A percentile compares a stretch with the other conserved stretches of the same genome.
Evolutionary conservation across 2,797 vertebrate species (phyloP).

Genomic region (Eulemur albifrons): DNA sequence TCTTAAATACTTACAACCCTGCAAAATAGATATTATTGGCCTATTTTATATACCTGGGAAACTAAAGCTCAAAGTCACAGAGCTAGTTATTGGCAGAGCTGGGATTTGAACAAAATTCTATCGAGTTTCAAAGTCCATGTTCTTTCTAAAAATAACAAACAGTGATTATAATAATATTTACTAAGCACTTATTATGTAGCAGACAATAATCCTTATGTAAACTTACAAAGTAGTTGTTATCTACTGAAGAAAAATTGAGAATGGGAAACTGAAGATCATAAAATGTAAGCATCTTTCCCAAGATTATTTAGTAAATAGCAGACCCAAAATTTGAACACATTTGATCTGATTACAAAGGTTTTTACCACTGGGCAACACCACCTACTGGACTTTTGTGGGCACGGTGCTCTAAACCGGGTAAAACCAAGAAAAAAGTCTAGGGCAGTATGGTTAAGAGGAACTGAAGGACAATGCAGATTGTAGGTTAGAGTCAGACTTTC

Average conservation of each 20-base stretch:
- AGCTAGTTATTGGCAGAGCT: background rate
- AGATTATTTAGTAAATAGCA: background rate
- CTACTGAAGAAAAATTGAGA: background rate
- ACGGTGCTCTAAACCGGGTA: background rate
- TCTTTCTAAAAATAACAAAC: slow-evolving; percentile 16
- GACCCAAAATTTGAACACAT: background rate
- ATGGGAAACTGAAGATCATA: background rate
- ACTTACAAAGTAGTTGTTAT: background rate
- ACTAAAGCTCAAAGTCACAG: background rate
- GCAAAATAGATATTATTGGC: background rate
- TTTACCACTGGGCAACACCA: background rate
- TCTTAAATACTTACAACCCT: background rate
- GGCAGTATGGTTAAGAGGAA: background rate
- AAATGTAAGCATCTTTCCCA: background rate
- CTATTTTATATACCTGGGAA: background rate
- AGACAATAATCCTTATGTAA: background rate
- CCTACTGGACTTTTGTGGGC: background rate
- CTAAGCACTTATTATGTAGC: background rate
- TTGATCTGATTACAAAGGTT: background rate
- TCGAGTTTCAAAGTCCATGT: background rate
- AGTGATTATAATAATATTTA: background rate
- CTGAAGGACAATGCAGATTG: background rate
- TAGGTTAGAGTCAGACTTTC: background rate
- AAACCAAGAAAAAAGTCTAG: background rate
- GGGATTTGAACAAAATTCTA: background rate